Percentiles rank a stretch among this genome's conserved stretches.
phyloP scores from a whole-genome alignment of 2,113 vertebrate species.

The Psittacus erithacus region DNA sequence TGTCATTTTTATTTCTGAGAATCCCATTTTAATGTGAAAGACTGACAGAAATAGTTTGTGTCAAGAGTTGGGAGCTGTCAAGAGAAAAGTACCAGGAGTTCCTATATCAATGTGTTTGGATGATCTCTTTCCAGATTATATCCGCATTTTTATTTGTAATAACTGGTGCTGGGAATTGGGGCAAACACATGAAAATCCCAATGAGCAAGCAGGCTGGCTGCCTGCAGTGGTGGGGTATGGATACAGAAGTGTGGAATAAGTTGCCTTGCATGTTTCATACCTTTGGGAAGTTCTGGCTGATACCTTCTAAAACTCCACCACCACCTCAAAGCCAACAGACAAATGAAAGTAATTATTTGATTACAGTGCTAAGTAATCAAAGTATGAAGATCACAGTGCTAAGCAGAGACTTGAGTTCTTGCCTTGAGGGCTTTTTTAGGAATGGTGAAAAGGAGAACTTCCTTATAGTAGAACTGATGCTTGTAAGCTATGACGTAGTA shows the following conservation, averaged over 20 bases:
- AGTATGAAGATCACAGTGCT: background rate
- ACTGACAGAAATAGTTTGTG: background rate
- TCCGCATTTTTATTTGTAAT: background rate
- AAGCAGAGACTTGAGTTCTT: background rate
- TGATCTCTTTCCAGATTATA: background rate
- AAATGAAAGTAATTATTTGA: background rate
- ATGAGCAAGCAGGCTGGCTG: background rate
- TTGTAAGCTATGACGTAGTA: background rate
- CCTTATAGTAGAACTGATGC: background rate
- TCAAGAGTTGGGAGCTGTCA: background rate
- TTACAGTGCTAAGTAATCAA: background rate
- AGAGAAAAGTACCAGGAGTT: rapidly evolving
- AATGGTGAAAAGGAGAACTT: background rate
- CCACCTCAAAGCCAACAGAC: background rate
- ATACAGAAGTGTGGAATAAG: background rate
- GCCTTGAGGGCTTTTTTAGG: background rate
- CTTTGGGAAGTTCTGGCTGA: background rate
- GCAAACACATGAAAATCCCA: background rate
- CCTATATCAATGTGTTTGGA: background rate
- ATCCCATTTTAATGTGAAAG: background rate
- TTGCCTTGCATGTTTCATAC: background rate
- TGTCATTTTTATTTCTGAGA: background rate
- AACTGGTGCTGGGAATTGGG: background rate
- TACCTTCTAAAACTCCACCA: background rate
- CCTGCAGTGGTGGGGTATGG: rapidly evolving